Base-by-base conservation (phyloP, 2,888 invertebrate species). In the Eutolmus rufibarbis region DNA sequence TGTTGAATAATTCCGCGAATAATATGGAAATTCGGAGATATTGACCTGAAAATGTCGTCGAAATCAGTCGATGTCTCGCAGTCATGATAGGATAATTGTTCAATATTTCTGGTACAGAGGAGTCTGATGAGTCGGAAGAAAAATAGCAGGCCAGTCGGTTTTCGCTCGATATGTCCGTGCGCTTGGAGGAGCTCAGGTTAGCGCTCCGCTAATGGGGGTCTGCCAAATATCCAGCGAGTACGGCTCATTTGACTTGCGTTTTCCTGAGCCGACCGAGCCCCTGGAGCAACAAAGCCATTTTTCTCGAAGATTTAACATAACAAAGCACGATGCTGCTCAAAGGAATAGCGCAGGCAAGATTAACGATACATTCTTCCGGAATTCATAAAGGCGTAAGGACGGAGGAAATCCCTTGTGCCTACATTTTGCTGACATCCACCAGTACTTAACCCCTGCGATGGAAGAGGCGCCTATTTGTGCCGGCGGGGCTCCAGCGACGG, bases 281-380 rank as follows among this genome's bases (percentile, higher is more conserved):
- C 16, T 81, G 81, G 9, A 81, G 81, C 56, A 56, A 81, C 81
- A 81, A 81, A 43, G 81, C 56, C 8, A 28, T 81, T 81, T 78
- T 81, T 81, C 81, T 56, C 51, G 37, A 86, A 86, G 57, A 77
- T 86, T 86, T 86, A 86, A 16, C 86, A 86, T 86, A 77, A 86
- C 78, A 86, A 86, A 57, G 51, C 57, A 51, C 12, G 56, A 86
- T 37, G 46, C n/a, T 46, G 37, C 86, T 78, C 19, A 51, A 12
- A 77, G 56, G n/a, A 78, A 56, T 31, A 81, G 34, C 46, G 51
- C 23, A 66, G 77, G 84, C 84, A 87, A 87, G 87, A 84, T 84
- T 87, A 87, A 87, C 84, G 87, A 87, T 66, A 84, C 51, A 77
- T 87, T 87, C 77, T 84, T 87, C 87, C 87, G 87, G 87, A 84